Evolutionary conservation across 2,113 vertebrate genomes (phyloP).

Genomic region (Hystrix cristata): DNA sequence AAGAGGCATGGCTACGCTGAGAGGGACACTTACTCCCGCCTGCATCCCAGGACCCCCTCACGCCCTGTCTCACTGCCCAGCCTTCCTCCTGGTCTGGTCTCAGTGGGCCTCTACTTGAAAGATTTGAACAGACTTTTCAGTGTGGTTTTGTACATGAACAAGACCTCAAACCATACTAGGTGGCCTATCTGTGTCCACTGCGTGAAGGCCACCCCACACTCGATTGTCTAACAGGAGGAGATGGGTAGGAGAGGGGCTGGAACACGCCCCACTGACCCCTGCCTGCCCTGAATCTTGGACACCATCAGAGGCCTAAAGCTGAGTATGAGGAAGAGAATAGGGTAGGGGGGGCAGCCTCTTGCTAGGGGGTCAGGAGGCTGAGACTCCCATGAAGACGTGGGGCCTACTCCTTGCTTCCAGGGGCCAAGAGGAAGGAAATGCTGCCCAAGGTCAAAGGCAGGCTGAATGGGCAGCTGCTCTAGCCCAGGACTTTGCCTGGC

Average conservation of each 20-base stretch:
- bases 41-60: not conserved
- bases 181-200: not conserved
- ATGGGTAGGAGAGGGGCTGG: not conserved
- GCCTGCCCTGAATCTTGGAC: not conserved
- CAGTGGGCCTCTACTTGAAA: not conserved
- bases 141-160: not conserved
- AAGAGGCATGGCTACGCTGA: not conserved
- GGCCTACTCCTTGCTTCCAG: not conserved
- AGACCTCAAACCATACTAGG: not conserved
- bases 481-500: not conserved
- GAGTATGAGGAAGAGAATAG: not conserved
- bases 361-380: not conserved
- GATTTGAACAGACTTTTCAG: not conserved
- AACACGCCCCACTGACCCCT: not conserved
- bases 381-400: conserved; percentile 7
- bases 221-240: not conserved
- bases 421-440: not conserved
- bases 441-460: conserved; percentile 67
- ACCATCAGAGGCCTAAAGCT: not conserved
- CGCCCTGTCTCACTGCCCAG: not conserved
- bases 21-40: not conserved
- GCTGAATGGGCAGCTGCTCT: not conserved
- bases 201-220: not conserved
- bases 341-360: not conserved
- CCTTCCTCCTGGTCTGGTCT: not conserved